Conservation (phyloP, 2,888 invertebrate genomes). For the Lepidochitona cinerea region DNA sequence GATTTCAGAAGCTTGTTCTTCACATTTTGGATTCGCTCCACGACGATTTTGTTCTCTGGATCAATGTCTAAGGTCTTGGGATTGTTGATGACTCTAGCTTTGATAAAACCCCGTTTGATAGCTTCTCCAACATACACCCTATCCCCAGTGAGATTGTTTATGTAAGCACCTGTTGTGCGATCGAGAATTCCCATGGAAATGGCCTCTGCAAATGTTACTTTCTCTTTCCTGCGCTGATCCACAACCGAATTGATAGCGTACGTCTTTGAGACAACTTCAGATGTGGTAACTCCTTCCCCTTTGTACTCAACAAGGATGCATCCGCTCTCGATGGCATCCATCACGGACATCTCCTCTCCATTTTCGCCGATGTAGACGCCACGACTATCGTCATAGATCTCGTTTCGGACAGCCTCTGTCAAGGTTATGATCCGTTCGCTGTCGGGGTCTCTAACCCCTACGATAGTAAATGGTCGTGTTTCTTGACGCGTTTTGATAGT, state of each 20-base stretch:
- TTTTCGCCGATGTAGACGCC: slow-evolving; percentile 47
- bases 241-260: slow-evolving; percentile 67
- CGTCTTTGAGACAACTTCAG: slow-evolving; percentile 57
- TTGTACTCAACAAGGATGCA: slow-evolving; percentile 57
- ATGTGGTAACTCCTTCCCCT: slow-evolving; percentile 23
- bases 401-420: slow-evolving; percentile 42
- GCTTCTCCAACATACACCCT: slow-evolving; percentile 63
- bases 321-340: slow-evolving; percentile 59
- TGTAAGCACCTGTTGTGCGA: slow-evolving; percentile 57
- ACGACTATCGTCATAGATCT: slow-evolving; percentile 46
- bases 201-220: slow-evolving; percentile 56
- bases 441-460: slow-evolving; percentile 9
- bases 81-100: slow-evolving; percentile 61
- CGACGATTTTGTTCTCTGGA: slow-evolving; percentile 64
- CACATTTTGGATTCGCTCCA: slow-evolving; percentile 58
- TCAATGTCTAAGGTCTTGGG: slow-evolving; percentile 62
- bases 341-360: slow-evolving; percentile 48
- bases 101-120: slow-evolving; percentile 68
- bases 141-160: slow-evolving; percentile 61
- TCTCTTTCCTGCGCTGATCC: slow-evolving; percentile 50
- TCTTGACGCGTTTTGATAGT: slow-evolving; percentile 63
- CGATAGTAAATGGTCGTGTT: slow-evolving; percentile 46
- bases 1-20: slow-evolving; percentile 54
- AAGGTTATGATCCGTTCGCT: slow-evolving; percentile 39
- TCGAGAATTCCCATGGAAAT: slow-evolving; percentile 52